Evolutionary conservation across 2,797 vertebrate genomes (phyloP), one percentile per base, ranked within the genome.

Genomic region (Epinephelus awoara): DNA sequence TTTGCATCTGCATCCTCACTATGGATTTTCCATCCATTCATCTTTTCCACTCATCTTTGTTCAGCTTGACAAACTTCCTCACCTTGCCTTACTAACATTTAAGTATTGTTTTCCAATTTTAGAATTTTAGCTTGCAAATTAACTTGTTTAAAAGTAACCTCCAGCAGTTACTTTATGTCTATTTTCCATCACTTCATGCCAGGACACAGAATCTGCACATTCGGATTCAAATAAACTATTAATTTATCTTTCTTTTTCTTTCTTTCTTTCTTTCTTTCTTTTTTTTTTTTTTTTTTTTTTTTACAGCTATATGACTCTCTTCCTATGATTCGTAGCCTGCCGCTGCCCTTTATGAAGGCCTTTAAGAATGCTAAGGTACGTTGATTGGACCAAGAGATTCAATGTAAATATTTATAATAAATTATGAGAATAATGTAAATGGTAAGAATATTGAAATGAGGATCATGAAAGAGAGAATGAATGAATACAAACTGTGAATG

Each of bases 301-400:
- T 67, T 44, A 8, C 80, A 95, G 95, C 49, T 94, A 6, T 95
- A 95, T 25, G 92, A 95, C 75, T 82, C 87, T 42, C 1, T 95
- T 40, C 94, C 94, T 7, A 12, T 93, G 14, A 52, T 92, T 27
- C 88, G 91, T 12, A 17, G 19, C 0, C 75, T 93, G 34, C 91
- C 90, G 0, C 89, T 94, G 21, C 94, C 94, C 51, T 94, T 93
- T 81, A 81, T 1, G 2, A 93, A 91, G 55, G 85, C 74, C 7
- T 93, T 94, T 27, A 49, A 73, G n/a, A 81, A 91, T 68, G 14
- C 57, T 9, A 14, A 42, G 38, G 91, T 82, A 78, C 58, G 75
- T 49, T 44, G 3, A 47, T 14, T 58, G 4, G 2, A 3, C n/a
- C 10, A 18, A 25, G 18, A 10, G 6, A 62, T 7, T 23, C 13